Conservation (phyloP, 2,888 invertebrate species). For the Parapristionchus giblindavisi region DNA sequence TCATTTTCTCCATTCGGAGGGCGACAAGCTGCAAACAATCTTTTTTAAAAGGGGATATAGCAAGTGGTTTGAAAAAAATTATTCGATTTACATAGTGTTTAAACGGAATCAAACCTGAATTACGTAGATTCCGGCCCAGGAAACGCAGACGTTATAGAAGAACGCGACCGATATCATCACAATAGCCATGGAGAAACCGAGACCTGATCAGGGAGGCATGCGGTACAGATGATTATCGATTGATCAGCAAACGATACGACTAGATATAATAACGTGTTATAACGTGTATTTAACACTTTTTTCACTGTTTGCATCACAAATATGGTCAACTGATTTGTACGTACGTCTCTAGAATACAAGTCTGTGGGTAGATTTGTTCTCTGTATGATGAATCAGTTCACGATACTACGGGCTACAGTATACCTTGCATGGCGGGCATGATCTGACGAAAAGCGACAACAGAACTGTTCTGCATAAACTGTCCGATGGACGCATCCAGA, state of each 20-base stretch:
- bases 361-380: too few relatives aligned
- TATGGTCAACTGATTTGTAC: too few relatives aligned
- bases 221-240: too few relatives aligned
- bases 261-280: too few relatives aligned
- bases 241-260: too few relatives aligned
- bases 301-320: too few relatives aligned
- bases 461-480: slow-evolving; percentile 37
- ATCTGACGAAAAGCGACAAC: slow-evolving; percentile 27
- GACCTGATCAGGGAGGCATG: too few relatives aligned
- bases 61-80: too few relatives aligned
- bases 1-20: slow-evolving; percentile 35
- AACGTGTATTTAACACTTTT: too few relatives aligned
- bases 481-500: slow-evolving; percentile 37
- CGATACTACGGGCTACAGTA: neutral
- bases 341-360: too few relatives aligned
- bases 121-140: slow-evolving; percentile 60
- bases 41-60: neutral
- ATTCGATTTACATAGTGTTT: neutral
- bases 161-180: slow-evolving; percentile 80
- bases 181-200: slow-evolving; percentile 90
- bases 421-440: slow-evolving; percentile 29
- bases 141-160: slow-evolving; percentile 62
- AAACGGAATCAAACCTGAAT: slow-evolving; percentile 26
- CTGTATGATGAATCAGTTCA: neutral
- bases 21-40: slow-evolving; percentile 46